phyloP scores from a whole-genome alignment of 2,888 invertebrate genomes.

The Octodonta nipae region DNA sequence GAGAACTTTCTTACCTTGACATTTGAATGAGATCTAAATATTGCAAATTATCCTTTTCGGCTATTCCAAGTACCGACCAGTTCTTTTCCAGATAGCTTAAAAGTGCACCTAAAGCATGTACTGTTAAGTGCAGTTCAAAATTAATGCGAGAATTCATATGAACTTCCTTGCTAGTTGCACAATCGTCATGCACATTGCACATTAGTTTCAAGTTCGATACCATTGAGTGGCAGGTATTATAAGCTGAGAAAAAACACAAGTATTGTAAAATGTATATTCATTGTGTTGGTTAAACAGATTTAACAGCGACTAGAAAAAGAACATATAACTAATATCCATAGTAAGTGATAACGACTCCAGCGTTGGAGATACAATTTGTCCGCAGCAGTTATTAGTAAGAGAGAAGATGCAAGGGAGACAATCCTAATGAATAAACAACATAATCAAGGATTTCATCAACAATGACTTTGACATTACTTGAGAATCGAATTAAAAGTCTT shows the following conservation, averaged over 20 bases:
- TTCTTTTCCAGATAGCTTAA: conserved; percentile 56
- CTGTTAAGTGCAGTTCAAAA: conserved; percentile 46
- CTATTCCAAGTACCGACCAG: conserved; percentile 35
- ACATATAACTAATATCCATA: no score
- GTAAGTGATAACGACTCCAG: no score
- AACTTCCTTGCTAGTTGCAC: conserved; percentile 41
- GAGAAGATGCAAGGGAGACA: no score
- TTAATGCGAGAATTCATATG: conserved; percentile 51
- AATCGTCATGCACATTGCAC: conserved; percentile 36
- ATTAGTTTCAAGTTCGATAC: conserved; percentile 25
- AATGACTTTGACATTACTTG: no score
- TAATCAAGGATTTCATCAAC: no score
- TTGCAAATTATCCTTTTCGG: conserved; percentile 37
- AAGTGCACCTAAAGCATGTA: conserved; percentile 59
- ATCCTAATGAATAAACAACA: no score
- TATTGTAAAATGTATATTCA: background rate
- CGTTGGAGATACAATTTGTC: no score
- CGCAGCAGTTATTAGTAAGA: no score
- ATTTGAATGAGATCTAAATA: conserved; percentile 44
- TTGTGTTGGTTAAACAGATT: no score
- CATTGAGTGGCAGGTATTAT: conserved; percentile 23
- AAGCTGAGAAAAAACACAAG: conserved; percentile 6
- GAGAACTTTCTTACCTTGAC: no score
- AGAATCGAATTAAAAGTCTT: no score
- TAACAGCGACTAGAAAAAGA: no score